Percentiles rank a stretch among this genome's conserved stretches.
Evolutionary conservation across 2,797 vertebrate species (phyloP).

Genomic region (Etheostoma nigrum): DNA sequence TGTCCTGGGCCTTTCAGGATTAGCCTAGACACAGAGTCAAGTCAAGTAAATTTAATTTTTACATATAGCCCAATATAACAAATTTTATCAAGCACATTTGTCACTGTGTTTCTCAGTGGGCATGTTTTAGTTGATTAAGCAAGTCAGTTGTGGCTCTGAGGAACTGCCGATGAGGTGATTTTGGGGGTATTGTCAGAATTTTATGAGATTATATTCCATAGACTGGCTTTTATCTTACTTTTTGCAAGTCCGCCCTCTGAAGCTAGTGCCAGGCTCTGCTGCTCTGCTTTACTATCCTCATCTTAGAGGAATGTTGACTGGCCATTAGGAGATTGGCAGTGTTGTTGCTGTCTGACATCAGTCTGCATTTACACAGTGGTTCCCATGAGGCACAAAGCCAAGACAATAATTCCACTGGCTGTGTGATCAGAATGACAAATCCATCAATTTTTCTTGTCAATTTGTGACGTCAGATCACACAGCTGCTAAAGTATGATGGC

Average conservation of each 20-base stretch:
- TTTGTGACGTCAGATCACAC: conserved; percentile 58
- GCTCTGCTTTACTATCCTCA: conserved; percentile 64
- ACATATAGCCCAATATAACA: background rate
- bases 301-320: conserved; percentile 78
- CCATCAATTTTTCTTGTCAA: conserved; percentile 68
- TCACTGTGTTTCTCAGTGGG: conserved; percentile 21
- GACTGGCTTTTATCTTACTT: conserved; percentile 49
- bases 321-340: conserved; percentile 73
- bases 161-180: conserved; percentile 45
- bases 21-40: background rate
- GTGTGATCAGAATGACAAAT: conserved; percentile 75
- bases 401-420: conserved; percentile 68
- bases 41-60: background rate
- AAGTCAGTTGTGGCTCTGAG: background rate
- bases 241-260: conserved; percentile 28
- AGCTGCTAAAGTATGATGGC: conserved; percentile 52
- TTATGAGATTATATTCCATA: conserved; percentile 47
- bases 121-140: conserved; percentile 23
- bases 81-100: background rate
- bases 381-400: conserved; percentile 69
- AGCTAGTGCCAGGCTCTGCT: conserved; percentile 45
- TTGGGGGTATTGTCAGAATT: conserved; percentile 36
- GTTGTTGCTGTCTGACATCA: conserved; percentile 77
- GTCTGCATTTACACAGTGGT: conserved; percentile 69
- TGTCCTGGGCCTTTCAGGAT: background rate